These are phyloP conservation scores for Argentina silus DNA, from an alignment of 2,797 vertebrate species.

Conservation along the genomic window DNA sequence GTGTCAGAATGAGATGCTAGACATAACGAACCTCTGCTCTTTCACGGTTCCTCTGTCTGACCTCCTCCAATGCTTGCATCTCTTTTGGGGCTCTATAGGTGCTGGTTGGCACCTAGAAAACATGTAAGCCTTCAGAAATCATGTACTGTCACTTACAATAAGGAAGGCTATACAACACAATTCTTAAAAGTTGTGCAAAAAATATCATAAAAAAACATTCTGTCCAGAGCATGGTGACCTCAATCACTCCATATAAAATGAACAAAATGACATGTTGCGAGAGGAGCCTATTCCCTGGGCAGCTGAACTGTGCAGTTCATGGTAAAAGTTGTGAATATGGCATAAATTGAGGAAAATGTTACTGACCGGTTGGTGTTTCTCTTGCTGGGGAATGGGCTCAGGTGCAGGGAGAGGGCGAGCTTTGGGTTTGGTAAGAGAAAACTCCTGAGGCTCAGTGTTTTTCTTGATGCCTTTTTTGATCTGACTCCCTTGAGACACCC, in stretches of 20 bases:
- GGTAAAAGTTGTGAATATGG: no score
- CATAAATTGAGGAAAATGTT: not conserved
- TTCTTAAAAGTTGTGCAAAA: no score
- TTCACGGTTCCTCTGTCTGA: constrained; percentile 78
- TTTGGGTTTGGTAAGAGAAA: constrained; percentile 82
- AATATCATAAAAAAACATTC: no score
- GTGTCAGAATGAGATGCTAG: not conserved
- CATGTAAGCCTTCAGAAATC: not conserved
- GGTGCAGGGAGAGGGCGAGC: constrained; percentile 74
- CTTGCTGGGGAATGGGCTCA: constrained; percentile 72
- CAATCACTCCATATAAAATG: no score
- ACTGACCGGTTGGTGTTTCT: constrained; percentile 81
- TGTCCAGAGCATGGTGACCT: no score
- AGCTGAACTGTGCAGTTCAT: no score
- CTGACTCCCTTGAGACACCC: constrained; percentile 36
- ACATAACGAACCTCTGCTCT: constrained; percentile 78
- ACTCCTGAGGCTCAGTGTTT: constrained; percentile 82
- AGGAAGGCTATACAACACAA: constrained; percentile 35
- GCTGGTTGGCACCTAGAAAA: constrained; percentile 82
- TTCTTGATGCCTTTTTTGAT: constrained; percentile 62
- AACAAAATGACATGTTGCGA: no score
- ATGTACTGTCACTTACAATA: not conserved
- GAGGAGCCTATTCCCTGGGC: no score
- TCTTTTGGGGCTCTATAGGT: constrained; percentile 83
- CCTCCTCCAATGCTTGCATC: constrained; percentile 71